Evolutionary conservation across 2,888 invertebrate genomes (phyloP), one percentile per base, ranked within the genome.

Genomic region (Dynastes hyllus): DNA sequence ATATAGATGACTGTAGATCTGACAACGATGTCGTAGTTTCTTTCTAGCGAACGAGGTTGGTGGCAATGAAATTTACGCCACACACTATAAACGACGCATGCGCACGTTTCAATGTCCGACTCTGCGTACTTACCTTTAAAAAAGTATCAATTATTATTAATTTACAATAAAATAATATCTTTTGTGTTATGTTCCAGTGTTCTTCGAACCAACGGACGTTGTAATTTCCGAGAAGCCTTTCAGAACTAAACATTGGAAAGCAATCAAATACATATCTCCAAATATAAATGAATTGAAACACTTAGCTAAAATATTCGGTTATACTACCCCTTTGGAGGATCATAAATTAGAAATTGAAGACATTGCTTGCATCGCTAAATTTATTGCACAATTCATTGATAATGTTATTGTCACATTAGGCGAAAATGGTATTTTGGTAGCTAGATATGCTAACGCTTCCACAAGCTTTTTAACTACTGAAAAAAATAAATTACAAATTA

Each of bases 141-240:
- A 37, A 22, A 22, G 1, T 22, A 37, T 37, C 13, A 2, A 9
- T 13, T 5, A 16, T 53, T 53, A 53, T 5, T 5, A 53, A 16
- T 53, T 16, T 53, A 53, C 6, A 6, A 53, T 1, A 53, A 53
- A 53, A n/a, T 53, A 16, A 53, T 53, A n/a, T 53, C 13, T 1
- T 53, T 13, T 16, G 13, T 29, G 76, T 80, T 86, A 88, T 87
- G 85, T 93, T 93, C 82, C 92, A 94, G 97, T 97, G 6, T 96
- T 96, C 91, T 97, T 94, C 87, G 98, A 98, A 87, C 97, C 97
- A 0, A 97, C 97, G 0, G 97, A 97, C 85, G 90, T 93, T 84
- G 91, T 92, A 82, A 95, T 95, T 86, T 95, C 96, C 0, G 88
- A 89, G 0, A 96, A 95, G 88, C 93, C 95, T 32, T 94, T 96